Base-by-base conservation (phyloP, 2,113 vertebrate species). In the Circaetus gallicus region DNA sequence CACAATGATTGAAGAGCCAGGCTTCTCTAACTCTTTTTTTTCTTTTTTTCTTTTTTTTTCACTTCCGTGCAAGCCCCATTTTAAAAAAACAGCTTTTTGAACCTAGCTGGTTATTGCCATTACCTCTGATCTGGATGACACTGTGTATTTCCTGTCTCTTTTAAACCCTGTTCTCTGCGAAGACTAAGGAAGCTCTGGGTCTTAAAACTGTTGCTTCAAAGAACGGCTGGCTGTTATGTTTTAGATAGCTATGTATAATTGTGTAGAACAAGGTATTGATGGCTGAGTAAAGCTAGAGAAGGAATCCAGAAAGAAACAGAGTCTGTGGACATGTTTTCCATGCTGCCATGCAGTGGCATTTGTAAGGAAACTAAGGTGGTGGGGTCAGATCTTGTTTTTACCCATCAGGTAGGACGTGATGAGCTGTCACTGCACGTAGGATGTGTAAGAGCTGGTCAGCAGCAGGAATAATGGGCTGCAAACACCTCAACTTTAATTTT, bases 11-110 rank as follows among this genome's bases (percentile, higher is more conserved):
- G n/a, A 69, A 78, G 55, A 74, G 38, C 40, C 43, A 70, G 32
- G 16, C 63, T 89, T 93, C 49, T 69, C 21, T 43, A 52, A 49
- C 29, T 45, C 15, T 7, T 19, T 36, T 40, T 49, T 10, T 61
- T 18, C 25, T 15, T 17, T 29, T 7, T 15, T 7, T 7, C 8
- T 55, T 19, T 7, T 12, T 10, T 4, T 4, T 9, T 3, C 16
- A 6, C 10, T 40, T 72, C 25, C 4, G 0, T 47, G 7, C 36
- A 85, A 78, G 40, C 40, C 5, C 6, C 10, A 9, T 65, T 59
- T 31, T 50, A 31, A 62, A 6, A 65, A 42, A 13, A 3, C 13
- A 77, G 7, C 17, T 62, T 82, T 88, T 59, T 62, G 38, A 66
- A 66, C 13, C 12, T 32, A 53, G 13, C 18, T 16, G 7, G 21